Conservation (phyloP, 2,797 vertebrate species). For the Botia kubotai region DNA sequence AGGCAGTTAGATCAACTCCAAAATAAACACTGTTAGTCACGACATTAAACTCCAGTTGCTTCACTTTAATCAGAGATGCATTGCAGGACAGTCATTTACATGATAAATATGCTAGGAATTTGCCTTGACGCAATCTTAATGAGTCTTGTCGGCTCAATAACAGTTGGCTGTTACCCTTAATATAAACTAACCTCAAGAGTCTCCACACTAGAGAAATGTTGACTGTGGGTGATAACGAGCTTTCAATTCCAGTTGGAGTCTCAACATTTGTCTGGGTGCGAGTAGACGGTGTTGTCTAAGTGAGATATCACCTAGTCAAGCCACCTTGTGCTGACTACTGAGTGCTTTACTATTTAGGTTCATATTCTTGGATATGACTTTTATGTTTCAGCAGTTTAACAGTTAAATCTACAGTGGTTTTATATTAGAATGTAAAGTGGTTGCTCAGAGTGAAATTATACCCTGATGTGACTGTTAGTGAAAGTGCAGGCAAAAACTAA, state of each 20-base stretch:
- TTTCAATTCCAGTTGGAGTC: slow-evolving; percentile 55
- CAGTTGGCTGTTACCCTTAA: slow-evolving; percentile 24
- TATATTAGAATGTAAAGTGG: neutral
- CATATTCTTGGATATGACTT: too few relatives aligned
- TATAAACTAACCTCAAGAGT: slow-evolving; percentile 40
- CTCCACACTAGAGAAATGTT: slow-evolving; percentile 70
- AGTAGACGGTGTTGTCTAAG: slow-evolving; percentile 54
- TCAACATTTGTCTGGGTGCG: slow-evolving; percentile 63
- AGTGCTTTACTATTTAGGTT: neutral
- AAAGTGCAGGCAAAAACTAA: slow-evolving; percentile 26
- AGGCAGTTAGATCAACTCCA: slow-evolving; percentile 6
- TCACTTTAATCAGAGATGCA: too few relatives aligned
- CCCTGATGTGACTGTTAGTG: slow-evolving; percentile 68
- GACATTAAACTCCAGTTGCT: neutral
- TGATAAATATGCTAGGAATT: slow-evolving; percentile 23
- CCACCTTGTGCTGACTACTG: neutral
- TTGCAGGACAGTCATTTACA: neutral
- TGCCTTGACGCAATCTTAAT: slow-evolving; percentile 26
- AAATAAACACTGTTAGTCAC: slow-evolving; percentile 6
- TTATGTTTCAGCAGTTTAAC: neutral
- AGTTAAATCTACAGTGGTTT: neutral
- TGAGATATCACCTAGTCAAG: slow-evolving; percentile 41
- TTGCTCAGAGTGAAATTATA: slow-evolving; percentile 60
- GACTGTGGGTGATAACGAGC: slow-evolving; percentile 55
- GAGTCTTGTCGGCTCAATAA: neutral